Percentiles rank a stretch among this genome's conserved stretches.
Conservation (phyloP, 2,797 vertebrate species). For the Macropus fuliginosus region DNA sequence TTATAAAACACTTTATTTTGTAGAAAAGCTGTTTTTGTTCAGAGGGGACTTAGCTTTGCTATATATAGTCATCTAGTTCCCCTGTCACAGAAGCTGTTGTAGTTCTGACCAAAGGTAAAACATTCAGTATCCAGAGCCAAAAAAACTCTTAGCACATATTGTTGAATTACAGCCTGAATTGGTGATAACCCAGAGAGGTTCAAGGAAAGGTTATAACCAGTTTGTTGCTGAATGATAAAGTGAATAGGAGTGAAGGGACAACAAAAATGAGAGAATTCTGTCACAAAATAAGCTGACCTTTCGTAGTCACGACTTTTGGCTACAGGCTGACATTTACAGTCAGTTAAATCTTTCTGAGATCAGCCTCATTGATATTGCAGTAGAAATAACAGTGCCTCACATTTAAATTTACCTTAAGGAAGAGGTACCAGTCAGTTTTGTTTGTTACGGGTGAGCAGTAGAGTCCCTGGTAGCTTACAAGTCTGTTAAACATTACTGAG, state of each 20-base stretch:
- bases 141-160: conserved; percentile 73
- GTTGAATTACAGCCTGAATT: conserved; percentile 75
- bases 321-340: conserved; percentile 76
- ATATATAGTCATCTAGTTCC: background rate
- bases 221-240: conserved; percentile 64
- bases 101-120: conserved; percentile 71
- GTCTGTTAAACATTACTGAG: conserved; percentile 57
- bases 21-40: conserved; percentile 10
- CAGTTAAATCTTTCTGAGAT: conserved; percentile 59
- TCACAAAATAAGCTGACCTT: conserved; percentile 72
- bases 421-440: conserved; percentile 67
- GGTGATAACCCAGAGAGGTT: conserved; percentile 71
- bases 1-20: conserved; percentile 59
- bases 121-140: conserved; percentile 73
- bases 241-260: conserved; percentile 68
- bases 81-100: conserved; percentile 59
- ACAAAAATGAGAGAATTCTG: conserved; percentile 66
- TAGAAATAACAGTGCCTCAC: conserved; percentile 68
- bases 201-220: conserved; percentile 69
- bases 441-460: conserved; percentile 64
- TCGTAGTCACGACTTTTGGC: conserved; percentile 64
- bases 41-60: conserved; percentile 28
- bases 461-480: conserved; percentile 39
- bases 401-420: conserved; percentile 67
- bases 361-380: conserved; percentile 72